Percentiles rank a stretch among this genome's conserved stretches.
Evolutionary conservation across 2,797 vertebrate genomes (phyloP).

Genomic region (Enteromius anoplus): DNA sequence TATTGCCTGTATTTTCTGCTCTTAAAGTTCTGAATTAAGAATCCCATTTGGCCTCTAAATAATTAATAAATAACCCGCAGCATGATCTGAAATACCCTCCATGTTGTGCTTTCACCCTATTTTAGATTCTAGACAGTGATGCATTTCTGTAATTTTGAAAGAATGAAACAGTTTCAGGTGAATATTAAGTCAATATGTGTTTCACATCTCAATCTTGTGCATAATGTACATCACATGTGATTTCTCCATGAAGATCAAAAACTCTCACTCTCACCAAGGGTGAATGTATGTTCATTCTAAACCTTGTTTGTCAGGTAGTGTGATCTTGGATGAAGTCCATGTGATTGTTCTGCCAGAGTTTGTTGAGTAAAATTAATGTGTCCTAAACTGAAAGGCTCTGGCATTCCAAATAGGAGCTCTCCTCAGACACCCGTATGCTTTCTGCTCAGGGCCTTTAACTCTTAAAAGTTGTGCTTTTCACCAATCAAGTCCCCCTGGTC

Average conservation of each 20-base stretch:
- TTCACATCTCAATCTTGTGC: conserved; percentile 5
- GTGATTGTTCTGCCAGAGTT: background rate
- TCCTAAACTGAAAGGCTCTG: background rate
- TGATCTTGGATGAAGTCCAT: background rate
- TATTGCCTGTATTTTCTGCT: background rate
- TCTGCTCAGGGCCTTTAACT: background rate
- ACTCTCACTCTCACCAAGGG: background rate
- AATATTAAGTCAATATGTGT: conserved; percentile 13
- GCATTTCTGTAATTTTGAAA: conserved; percentile 20
- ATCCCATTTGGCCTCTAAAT: conserved; percentile 2
- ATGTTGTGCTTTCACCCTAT: conserved; percentile 3
- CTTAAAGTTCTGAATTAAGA: background rate
- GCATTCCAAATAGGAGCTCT: background rate
- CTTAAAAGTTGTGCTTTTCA: background rate
- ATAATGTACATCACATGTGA: conserved; percentile 18
- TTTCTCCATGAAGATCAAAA: conserved; percentile 22
- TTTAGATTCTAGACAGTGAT: conserved; percentile 35
- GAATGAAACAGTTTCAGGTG: conserved; percentile 8
- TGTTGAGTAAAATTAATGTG: background rate
- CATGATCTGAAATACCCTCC: background rate
- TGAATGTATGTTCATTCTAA: conserved; percentile 20
- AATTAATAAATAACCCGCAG: background rate
- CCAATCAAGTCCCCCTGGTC: background rate
- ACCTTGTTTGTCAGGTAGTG: conserved; percentile 11
- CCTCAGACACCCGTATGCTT: background rate